Evolutionary conservation across 2,888 invertebrate species (phyloP).

Genomic region (Tenthredo scrophulariae): DNA sequence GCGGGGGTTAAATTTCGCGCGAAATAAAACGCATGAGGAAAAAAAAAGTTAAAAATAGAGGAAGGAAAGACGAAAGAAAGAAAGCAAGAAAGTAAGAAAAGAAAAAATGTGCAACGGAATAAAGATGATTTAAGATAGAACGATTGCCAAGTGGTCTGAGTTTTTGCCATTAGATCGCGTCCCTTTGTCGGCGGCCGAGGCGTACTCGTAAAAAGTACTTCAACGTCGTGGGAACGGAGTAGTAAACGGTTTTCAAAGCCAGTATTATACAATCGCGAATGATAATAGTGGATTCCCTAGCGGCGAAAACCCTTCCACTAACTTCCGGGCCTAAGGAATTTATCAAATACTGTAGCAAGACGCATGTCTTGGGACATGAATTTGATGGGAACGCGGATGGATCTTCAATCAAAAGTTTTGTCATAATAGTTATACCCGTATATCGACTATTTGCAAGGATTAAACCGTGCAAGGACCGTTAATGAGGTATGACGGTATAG

Average conservation of each 20-base stretch:
- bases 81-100: not conserved
- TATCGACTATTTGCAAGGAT: not conserved
- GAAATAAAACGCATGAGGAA: not conserved
- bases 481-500: not conserved
- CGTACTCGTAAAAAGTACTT: conserved; percentile 47
- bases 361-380: not conserved
- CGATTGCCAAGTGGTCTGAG: conserved; percentile 47
- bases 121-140: conserved; percentile 49
- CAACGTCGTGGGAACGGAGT: conserved; percentile 50
- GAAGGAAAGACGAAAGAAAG: not conserved
- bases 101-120: conserved; percentile 36
- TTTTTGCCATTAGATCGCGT: conserved; percentile 52
- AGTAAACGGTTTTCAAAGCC: conserved; percentile 43
- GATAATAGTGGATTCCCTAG: not conserved
- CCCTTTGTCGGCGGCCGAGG: conserved; percentile 47
- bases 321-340: not conserved
- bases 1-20: not conserved
- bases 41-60: not conserved
- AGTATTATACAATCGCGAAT: conserved; percentile 40
- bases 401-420: not conserved
- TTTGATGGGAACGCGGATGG: not conserved
- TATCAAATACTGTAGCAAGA: not conserved
- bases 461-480: not conserved
- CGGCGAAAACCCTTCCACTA: not conserved
- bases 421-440: not conserved